Conservation (phyloP, 2,797 vertebrate genomes). For the Xenops minutus region DNA sequence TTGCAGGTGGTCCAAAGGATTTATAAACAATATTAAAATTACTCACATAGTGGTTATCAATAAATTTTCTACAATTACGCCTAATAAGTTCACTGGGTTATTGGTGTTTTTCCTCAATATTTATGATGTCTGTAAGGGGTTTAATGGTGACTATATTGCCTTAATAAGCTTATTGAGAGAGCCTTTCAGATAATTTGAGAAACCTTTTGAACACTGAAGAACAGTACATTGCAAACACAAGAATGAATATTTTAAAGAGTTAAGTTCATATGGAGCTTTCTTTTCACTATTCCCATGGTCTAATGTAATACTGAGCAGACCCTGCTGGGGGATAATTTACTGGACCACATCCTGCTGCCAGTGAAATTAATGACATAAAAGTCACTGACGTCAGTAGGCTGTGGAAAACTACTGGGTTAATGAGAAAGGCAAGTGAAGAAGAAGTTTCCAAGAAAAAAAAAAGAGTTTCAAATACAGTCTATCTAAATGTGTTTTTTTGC, state of each 20-base stretch:
- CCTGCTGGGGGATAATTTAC: not conserved
- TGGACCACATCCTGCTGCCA: not conserved
- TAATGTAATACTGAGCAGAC: not conserved
- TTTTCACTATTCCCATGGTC: not conserved
- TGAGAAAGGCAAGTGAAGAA: not conserved
- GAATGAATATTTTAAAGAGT: not conserved
- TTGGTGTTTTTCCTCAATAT: not conserved
- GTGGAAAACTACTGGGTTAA: not conserved
- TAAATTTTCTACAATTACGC: not conserved
- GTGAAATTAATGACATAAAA: not conserved
- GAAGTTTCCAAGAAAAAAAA: not conserved
- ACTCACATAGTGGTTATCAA: not conserved
- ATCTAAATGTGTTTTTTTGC: not conserved
- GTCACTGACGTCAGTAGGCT: not conserved
- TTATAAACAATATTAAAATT: not conserved
- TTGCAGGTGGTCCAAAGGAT: not conserved
- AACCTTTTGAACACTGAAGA: not conserved
- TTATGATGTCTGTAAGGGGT: not conserved
- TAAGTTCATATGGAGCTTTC: not conserved
- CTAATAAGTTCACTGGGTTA: not conserved
- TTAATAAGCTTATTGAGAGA: not conserved
- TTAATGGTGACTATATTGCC: not conserved
- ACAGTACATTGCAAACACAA: not conserved
- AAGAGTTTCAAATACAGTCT: not conserved
- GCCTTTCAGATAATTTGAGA: not conserved